A percentile compares a stretch with the other conserved stretches of the same genome.
phyloP scores from a whole-genome alignment of 2,888 invertebrate species.

The Herminia tarsipennalis region DNA sequence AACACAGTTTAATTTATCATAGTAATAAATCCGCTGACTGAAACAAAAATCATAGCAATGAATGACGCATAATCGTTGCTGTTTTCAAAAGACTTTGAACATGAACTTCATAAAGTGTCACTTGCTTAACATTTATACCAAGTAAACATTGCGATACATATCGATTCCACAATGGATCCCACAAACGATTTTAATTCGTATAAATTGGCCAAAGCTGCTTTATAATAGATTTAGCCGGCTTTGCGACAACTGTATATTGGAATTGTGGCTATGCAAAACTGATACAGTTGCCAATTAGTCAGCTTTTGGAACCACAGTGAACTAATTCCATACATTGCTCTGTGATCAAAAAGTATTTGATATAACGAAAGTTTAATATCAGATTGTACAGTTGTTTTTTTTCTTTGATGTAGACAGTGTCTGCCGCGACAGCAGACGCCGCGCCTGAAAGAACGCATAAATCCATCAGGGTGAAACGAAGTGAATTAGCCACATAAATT shows the following conservation, averaged over 20 bases:
- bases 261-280: constrained; percentile 52
- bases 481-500: constrained; percentile 59
- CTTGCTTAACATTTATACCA: constrained; percentile 10
- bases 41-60: too few relatives aligned
- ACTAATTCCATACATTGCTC: constrained; percentile 27
- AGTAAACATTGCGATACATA: constrained; percentile 29
- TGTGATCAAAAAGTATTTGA: constrained; percentile 18
- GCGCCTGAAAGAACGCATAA: constrained; percentile 50
- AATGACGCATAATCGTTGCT: too few relatives aligned
- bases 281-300: constrained; percentile 57
- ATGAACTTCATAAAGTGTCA: too few relatives aligned
- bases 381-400: constrained; percentile 2
- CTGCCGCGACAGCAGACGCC: constrained; percentile 33
- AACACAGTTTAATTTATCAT: too few relatives aligned
- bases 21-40: too few relatives aligned
- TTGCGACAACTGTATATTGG: constrained; percentile 52
- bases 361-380: too few relatives aligned
- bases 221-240: constrained; percentile 58
- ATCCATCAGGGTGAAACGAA: constrained; percentile 50
- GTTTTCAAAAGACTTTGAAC: too few relatives aligned
- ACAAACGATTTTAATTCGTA: constrained; percentile 55
- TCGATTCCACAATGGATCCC: constrained; percentile 39
- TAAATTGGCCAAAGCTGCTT: constrained; percentile 60
- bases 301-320: constrained; percentile 45
- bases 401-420: not conserved